Evolutionary conservation across 2,888 invertebrate genomes (phyloP).

Genomic region (Pardosa pseudoannulata): DNA sequence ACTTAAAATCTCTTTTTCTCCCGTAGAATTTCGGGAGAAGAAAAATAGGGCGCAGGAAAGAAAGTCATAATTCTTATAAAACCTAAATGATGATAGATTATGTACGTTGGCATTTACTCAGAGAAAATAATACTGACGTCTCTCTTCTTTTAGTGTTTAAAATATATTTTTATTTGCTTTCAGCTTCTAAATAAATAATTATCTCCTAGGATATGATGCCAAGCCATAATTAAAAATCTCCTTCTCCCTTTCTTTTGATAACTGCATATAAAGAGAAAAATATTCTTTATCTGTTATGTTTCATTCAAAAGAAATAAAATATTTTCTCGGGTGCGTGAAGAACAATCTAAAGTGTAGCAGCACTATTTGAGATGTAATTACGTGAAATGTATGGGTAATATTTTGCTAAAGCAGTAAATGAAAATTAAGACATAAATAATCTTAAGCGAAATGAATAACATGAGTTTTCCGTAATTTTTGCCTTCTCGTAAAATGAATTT

Average conservation of each 20-base stretch:
- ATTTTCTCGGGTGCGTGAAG: neutral
- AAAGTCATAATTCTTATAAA: conserved; percentile 3
- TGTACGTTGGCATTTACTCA: neutral
- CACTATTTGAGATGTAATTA: neutral
- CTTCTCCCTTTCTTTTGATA: neutral
- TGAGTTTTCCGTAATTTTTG: too few relatives aligned
- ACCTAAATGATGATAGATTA: conserved; percentile 16
- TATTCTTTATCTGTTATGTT: neutral
- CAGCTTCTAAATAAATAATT: conserved; percentile 15
- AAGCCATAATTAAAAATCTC: neutral
- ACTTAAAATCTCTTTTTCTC: neutral
- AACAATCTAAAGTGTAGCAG: neutral
- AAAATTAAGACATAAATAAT: conserved; percentile 2
- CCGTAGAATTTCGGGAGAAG: neutral
- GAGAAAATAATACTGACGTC: conserved; percentile 1
- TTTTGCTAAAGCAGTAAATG: neutral
- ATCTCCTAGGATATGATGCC: neutral
- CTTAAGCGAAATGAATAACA: neutral
- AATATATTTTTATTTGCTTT: neutral
- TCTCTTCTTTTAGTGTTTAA: neutral
- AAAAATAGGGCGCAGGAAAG: neutral
- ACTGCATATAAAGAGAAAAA: neutral
- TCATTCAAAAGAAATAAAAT: neutral
- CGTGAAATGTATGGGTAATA: neutral
- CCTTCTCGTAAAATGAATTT: too few relatives aligned